These are phyloP conservation scores for Amblyopsis hoosieri DNA, from an alignment of 2,797 vertebrate species.

Conservation along the genomic window DNA sequence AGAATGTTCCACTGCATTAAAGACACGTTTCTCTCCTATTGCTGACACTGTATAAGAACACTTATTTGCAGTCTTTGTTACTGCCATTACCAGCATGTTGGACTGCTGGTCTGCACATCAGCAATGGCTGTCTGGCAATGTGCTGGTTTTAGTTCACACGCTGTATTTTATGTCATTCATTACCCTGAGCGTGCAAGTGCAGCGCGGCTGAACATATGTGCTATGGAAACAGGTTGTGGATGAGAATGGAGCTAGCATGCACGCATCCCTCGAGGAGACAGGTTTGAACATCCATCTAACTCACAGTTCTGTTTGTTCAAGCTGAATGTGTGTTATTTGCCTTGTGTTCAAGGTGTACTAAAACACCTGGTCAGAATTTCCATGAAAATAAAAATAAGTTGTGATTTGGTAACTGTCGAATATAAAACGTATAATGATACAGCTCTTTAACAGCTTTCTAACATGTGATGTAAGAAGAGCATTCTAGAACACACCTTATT, in stretches of 20 bases:
- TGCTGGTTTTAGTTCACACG: conserved; percentile 6
- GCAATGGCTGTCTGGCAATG: not conserved
- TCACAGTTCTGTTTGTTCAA: conserved; percentile 28
- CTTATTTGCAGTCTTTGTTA: no score
- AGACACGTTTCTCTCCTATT: not conserved
- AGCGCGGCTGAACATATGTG: conserved; percentile 21
- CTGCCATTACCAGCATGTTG: not conserved
- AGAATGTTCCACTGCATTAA: not conserved
- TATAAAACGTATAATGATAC: conserved; percentile 18
- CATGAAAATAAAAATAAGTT: conserved; percentile 18
- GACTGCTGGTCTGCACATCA: not conserved
- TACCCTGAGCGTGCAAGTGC: conserved; percentile 1
- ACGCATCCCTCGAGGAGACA: conserved; percentile 5
- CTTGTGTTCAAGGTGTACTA: conserved; percentile 30
- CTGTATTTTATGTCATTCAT: conserved; percentile 3
- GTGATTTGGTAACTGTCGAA: conserved; percentile 12
- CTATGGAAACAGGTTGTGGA: conserved; percentile 39
- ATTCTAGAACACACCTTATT: no score
- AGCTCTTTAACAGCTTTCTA: conserved; percentile 33
- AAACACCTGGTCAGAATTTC: conserved; percentile 48
- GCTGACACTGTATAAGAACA: not conserved
- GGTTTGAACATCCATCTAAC: conserved; percentile 13
- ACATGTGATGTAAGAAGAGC: conserved; percentile 5
- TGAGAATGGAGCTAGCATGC: conserved; percentile 6
- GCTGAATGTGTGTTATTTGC: conserved; percentile 18